Percentiles rank a stretch among this genome's conserved stretches.
Evolutionary conservation across 1,140 invertebrate genomes (phyloP).

Genomic region (Drosophila ohnishii): DNA sequence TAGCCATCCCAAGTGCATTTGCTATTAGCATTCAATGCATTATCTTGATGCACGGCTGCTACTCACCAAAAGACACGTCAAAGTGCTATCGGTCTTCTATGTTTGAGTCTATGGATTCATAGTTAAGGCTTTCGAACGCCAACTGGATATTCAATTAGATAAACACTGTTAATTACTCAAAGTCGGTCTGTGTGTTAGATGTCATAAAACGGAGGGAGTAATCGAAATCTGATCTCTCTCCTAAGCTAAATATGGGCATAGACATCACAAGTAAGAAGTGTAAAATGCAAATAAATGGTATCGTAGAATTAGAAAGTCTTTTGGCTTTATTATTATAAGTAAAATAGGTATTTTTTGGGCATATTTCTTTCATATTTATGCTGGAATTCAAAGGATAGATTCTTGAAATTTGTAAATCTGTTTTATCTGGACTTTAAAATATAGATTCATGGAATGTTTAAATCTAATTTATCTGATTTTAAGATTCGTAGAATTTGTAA

Average conservation of each 20-base stretch:
- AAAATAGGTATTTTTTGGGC: not conserved
- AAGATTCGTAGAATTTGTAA: no score
- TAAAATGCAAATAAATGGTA: not conserved
- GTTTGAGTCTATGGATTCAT: not conserved
- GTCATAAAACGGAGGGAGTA: not conserved
- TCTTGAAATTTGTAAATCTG: not conserved
- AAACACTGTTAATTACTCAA: constrained; percentile 5
- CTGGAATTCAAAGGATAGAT: not conserved
- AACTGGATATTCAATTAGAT: constrained; percentile 32
- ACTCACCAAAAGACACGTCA: constrained; percentile 1
- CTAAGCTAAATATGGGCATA: not conserved
- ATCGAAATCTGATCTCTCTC: constrained; percentile 4
- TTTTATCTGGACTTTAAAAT: no score
- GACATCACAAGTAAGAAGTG: not conserved
- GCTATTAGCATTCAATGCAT: constrained; percentile 27
- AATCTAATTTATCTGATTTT: no score
- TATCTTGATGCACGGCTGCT: constrained; percentile 27
- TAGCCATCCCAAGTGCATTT: constrained; percentile 11
- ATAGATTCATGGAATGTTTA: no score
- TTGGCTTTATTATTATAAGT: not conserved
- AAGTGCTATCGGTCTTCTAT: not conserved
- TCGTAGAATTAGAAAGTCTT: not conserved
- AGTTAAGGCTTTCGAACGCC: not conserved
- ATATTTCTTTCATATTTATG: not conserved
- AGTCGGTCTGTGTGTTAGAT: not conserved